These are phyloP conservation scores for Argopecten irradians DNA, from an alignment of 1,140 invertebrate species.

Conservation along the genomic window DNA sequence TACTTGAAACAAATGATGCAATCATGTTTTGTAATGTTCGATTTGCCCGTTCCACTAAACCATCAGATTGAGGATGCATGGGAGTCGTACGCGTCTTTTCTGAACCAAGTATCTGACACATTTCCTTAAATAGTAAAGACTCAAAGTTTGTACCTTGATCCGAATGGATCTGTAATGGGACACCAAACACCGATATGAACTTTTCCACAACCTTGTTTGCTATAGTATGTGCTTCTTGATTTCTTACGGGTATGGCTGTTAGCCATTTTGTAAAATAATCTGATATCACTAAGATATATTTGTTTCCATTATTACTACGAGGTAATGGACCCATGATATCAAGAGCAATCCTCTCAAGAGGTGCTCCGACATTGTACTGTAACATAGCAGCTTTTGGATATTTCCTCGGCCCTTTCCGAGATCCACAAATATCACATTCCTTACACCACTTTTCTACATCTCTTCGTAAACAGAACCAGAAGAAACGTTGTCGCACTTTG, in stretches of 20 bases:
- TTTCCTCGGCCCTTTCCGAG: constrained; percentile 12
- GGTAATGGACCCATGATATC: constrained; percentile 43
- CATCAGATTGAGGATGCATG: constrained; percentile 51
- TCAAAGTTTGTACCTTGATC: constrained; percentile 53
- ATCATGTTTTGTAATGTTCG: constrained; percentile 38
- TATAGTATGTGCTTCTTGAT: constrained; percentile 50
- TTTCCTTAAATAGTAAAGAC: constrained; percentile 40
- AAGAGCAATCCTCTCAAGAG: constrained; percentile 28
- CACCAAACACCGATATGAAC: constrained; percentile 56
- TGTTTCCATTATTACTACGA: background rate
- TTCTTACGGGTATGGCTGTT: constrained; percentile 32
- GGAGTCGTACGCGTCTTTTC: too few species aligned
- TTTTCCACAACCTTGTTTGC: constrained; percentile 56
- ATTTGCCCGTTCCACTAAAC: constrained; percentile 55
- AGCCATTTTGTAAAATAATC: constrained; percentile 43
- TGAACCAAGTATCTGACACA: constrained; percentile 48
- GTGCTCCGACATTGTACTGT: constrained; percentile 29
- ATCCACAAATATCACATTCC: constrained; percentile 34
- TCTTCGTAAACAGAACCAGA: constrained; percentile 29
- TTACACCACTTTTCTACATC: constrained; percentile 28
- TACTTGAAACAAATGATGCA: background rate
- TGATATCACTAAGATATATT: constrained; percentile 31
- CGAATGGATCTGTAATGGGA: constrained; percentile 37
- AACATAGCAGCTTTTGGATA: constrained; percentile 29
- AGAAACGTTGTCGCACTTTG: constrained; percentile 36